These are phyloP conservation scores for Drosophila fungiperda DNA, from an alignment of 2,888 invertebrate species.

Conservation along the genomic window DNA sequence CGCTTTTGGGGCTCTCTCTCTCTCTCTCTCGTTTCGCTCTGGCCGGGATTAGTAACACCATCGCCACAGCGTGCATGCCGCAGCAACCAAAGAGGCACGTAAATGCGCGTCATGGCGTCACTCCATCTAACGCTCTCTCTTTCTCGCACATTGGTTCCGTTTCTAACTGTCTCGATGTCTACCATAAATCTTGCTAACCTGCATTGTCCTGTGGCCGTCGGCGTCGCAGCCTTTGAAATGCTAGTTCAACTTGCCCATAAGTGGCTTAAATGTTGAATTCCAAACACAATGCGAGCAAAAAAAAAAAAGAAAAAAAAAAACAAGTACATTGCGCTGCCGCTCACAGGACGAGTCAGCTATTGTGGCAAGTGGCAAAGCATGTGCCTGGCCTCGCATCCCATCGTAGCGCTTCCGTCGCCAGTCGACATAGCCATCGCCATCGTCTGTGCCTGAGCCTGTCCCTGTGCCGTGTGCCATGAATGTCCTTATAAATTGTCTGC, in stretches of 20 bases:
- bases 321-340: constrained; percentile 45
- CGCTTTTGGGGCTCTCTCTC: constrained; percentile 51
- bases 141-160: constrained; percentile 9
- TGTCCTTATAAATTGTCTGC: constrained; percentile 81
- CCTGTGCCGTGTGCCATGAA: constrained; percentile 75
- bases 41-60: constrained; percentile 59
- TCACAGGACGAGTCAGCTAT: constrained; percentile 55
- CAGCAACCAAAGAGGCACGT: constrained; percentile 53
- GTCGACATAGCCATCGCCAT: constrained; percentile 5
- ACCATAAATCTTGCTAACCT: constrained; percentile 75
- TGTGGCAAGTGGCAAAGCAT: constrained; percentile 76
- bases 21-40: constrained; percentile 23
- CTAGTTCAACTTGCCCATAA: constrained; percentile 80
- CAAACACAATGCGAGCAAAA: constrained; percentile 73
- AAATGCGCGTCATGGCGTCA: constrained; percentile 66
- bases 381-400: constrained; percentile 53
- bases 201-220: constrained; percentile 74
- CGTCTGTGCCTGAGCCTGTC: constrained; percentile 10
- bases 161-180: constrained; percentile 49
- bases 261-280: constrained; percentile 82
- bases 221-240: constrained; percentile 75
- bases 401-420: constrained; percentile 44
- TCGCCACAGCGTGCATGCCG: constrained; percentile 54
- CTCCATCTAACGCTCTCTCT: constrained; percentile 12
- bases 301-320: constrained; percentile 5